These are phyloP conservation scores for Prochilodus magdalenae DNA, from an alignment of 2,113 vertebrate genomes.

Conservation along the genomic window DNA sequence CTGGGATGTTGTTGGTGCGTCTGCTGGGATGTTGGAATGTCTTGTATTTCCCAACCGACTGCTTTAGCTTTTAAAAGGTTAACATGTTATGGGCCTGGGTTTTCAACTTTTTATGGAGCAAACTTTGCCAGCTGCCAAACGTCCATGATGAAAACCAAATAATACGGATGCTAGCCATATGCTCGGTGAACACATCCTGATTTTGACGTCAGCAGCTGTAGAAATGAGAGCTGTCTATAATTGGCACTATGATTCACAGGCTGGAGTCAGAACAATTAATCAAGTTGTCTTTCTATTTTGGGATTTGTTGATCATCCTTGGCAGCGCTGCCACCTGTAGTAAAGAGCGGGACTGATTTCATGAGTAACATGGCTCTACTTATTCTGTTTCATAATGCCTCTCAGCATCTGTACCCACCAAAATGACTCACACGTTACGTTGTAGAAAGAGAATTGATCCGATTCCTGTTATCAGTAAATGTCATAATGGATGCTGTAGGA, in stretches of 20 bases:
- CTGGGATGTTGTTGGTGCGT: no score
- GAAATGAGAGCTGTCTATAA: not conserved
- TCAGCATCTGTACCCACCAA: not conserved
- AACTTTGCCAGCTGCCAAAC: not conserved
- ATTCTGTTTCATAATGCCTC: not conserved
- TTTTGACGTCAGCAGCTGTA: conserved; percentile 36
- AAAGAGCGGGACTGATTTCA: not conserved
- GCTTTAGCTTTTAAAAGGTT: no score
- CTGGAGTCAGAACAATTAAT: conserved; percentile 27
- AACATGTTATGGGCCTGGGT: no score
- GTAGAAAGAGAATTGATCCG: no score
- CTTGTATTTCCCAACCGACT: no score
- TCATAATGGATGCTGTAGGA: no score
- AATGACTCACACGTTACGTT: not conserved
- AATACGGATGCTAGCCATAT: not conserved
- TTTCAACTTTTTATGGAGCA: not conserved
- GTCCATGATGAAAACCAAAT: not conserved
- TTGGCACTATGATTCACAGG: conserved; percentile 13
- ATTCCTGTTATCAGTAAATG: no score
- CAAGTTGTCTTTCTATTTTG: conserved; percentile 9
- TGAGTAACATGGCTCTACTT: conserved; percentile 18
- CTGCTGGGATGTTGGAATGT: no score
- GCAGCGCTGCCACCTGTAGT: not conserved
- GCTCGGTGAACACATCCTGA: not conserved
- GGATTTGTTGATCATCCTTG: not conserved